Conservation (phyloP, 2,888 invertebrate genomes). For the Cephus sareptanus region DNA sequence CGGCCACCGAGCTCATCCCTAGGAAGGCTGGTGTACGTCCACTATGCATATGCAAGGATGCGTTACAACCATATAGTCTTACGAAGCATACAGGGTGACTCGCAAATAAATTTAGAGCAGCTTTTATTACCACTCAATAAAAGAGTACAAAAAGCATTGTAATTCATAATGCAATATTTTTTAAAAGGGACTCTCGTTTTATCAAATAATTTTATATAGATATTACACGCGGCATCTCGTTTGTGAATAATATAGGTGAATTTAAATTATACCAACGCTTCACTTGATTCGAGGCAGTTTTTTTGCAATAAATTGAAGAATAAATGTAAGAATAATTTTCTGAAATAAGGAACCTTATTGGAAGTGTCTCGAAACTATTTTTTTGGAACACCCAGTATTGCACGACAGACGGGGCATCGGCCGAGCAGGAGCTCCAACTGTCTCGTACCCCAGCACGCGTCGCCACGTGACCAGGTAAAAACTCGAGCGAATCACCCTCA, state of each 20-base stretch:
- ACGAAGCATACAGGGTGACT: neutral
- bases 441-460: constrained; percentile 9
- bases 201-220: neutral
- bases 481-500: neutral
- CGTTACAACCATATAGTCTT: neutral
- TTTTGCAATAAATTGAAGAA: neutral
- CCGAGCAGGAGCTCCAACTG: constrained; percentile 33
- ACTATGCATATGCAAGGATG: neutral
- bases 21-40: neutral
- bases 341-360: neutral
- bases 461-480: constrained; percentile 52
- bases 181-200: neutral
- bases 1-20: neutral
- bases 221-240: neutral
- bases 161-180: neutral
- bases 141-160: neutral
- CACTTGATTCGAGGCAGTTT: neutral
- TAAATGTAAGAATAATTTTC: neutral
- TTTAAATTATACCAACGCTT: neutral
- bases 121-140: neutral
- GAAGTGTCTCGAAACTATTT: neutral
- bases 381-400: constrained; percentile 26
- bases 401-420: constrained; percentile 38
- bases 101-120: neutral
- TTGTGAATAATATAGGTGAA: neutral